phyloP scores from a whole-genome alignment of 1,140 invertebrate genomes.

The Drosophila obscura region DNA sequence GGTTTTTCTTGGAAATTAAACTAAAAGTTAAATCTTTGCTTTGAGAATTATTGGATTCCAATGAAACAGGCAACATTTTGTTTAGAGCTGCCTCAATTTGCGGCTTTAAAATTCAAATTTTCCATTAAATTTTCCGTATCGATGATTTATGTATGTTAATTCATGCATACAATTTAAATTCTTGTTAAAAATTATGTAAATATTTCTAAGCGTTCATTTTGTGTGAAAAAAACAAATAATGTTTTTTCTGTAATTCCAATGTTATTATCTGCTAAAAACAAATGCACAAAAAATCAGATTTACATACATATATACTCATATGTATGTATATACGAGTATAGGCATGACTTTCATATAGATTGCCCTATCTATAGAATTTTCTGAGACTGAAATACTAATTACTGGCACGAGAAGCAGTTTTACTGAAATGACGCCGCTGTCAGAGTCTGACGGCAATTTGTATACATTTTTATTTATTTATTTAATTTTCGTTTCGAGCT shows the following conservation, averaged over 20 bases:
- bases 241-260: neutral
- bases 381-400: slow-evolving; percentile 59
- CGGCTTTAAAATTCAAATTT: no score
- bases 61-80: neutral
- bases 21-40: no score
- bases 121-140: no score
- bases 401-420: slow-evolving; percentile 33
- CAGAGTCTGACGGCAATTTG: slow-evolving; percentile 23
- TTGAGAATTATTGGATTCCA: no score
- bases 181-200: slow-evolving; percentile 38
- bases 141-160: no score
- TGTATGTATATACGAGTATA: no score
- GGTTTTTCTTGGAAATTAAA: no score
- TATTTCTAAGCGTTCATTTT: slow-evolving; percentile 6
- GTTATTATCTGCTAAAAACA: slow-evolving; percentile 1
- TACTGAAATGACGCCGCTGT: slow-evolving; percentile 32
- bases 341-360: no score
- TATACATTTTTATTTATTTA: slow-evolving; percentile 25
- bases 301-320: slow-evolving; percentile 3
- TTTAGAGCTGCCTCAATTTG: no score
- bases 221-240: neutral
- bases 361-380: slow-evolving; percentile 2
- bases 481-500: slow-evolving; percentile 30
- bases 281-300: neutral
- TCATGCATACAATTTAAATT: slow-evolving; percentile 12